phyloP scores from a whole-genome alignment of 2,888 invertebrate species.

The Drosophila barbarae region DNA sequence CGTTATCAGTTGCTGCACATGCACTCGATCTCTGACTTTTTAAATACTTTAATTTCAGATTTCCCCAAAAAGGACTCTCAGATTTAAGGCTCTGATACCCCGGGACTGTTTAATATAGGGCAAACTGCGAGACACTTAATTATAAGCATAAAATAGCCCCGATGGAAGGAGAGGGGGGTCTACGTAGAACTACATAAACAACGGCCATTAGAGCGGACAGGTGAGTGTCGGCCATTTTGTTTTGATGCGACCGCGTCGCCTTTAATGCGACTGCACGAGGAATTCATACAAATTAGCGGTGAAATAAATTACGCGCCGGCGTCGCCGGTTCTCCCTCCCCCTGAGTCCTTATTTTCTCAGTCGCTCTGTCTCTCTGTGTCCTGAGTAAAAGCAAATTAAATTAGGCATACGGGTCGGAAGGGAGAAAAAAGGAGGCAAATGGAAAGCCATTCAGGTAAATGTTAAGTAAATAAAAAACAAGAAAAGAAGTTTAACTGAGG shows the following conservation, averaged over 20 bases:
- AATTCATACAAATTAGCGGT: conserved; percentile 70
- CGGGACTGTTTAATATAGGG: conserved; percentile 23
- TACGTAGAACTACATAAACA: conserved; percentile 34
- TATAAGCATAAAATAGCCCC: conserved; percentile 58
- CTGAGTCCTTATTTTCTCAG: not conserved
- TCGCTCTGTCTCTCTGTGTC: conserved; percentile 12
- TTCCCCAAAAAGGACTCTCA: not conserved
- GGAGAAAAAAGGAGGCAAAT: conserved; percentile 7
- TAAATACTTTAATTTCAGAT: not conserved
- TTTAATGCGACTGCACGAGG: conserved; percentile 55
- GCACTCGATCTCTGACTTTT: conserved; percentile 1
- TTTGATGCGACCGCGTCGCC: conserved; percentile 44
- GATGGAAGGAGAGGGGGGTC: conserved; percentile 21
- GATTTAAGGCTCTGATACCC: conserved; percentile 13
- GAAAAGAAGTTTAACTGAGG: not conserved
- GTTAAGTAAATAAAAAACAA: conserved; percentile 49
- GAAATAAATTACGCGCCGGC: conserved; percentile 61
- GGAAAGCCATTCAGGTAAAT: conserved; percentile 34
- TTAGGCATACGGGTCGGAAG: conserved; percentile 42
- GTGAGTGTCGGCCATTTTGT: conserved; percentile 46
- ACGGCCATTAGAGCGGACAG: conserved; percentile 39
- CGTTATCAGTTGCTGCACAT: conserved; percentile 17
- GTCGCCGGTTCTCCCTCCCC: conserved; percentile 21
- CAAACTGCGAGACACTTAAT: conserved; percentile 58
- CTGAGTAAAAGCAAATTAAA: conserved; percentile 53